A percentile compares a stretch with the other conserved stretches of the same genome.
phyloP scores from a whole-genome alignment of 1,140 invertebrate genomes.

The Aphaenogaster ashmeadi region DNA sequence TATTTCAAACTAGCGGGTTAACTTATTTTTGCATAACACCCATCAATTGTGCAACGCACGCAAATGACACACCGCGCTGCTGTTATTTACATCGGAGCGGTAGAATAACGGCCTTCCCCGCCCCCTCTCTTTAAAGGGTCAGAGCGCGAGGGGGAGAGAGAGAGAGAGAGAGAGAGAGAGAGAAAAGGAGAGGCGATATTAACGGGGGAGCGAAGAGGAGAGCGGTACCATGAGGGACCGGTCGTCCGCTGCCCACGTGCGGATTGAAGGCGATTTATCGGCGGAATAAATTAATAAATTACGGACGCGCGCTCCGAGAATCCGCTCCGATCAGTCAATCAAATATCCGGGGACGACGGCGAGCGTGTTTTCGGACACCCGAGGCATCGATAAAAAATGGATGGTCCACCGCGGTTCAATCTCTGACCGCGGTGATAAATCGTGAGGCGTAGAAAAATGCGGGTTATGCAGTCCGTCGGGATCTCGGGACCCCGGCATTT shows the following conservation, averaged over 20 bases:
- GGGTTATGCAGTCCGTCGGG: not conserved
- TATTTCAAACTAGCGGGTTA: slow-evolving; percentile 35
- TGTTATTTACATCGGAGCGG: slow-evolving; percentile 35
- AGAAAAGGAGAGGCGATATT: slow-evolving; percentile 13
- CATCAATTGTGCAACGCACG: slow-evolving; percentile 49
- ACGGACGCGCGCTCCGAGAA: slow-evolving; percentile 49
- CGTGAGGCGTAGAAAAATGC: not conserved
- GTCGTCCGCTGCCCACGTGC: slow-evolving; percentile 70
- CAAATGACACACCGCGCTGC: slow-evolving; percentile 51
- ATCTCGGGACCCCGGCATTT: not conserved
- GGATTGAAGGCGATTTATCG: slow-evolving; percentile 76
- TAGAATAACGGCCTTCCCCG: slow-evolving; percentile 46
- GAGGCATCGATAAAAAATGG: slow-evolving; percentile 42
- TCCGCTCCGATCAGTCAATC: slow-evolving; percentile 55
- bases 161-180: slow-evolving; percentile 2
- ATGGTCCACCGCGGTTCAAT: not conserved
- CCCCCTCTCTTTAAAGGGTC: not conserved
- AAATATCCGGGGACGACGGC: slow-evolving; percentile 36
- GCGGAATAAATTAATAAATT: slow-evolving; percentile 79
- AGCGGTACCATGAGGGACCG: slow-evolving; percentile 43
- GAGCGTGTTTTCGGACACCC: slow-evolving; percentile 48
- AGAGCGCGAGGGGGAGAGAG: not conserved
- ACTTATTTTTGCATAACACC: slow-evolving; percentile 33
- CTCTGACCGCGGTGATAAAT: slow-evolving; percentile 41
- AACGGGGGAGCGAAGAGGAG: slow-evolving; percentile 15